Percentiles rank a stretch among this genome's conserved stretches.
phyloP scores from a whole-genome alignment of 1,140 invertebrate genomes.

The Drosophila athabasca region DNA sequence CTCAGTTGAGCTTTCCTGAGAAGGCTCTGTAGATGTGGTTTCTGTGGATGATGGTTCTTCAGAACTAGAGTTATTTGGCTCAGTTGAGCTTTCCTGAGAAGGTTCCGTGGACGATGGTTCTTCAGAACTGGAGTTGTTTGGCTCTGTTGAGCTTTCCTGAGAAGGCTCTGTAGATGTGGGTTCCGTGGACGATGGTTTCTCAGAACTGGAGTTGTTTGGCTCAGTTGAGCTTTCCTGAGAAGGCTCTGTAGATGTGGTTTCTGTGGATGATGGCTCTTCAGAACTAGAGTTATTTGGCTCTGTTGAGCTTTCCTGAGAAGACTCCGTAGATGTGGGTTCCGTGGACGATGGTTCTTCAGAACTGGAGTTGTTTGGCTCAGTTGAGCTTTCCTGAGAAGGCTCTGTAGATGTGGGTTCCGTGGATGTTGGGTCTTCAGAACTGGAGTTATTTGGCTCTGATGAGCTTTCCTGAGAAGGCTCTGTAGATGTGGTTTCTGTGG shows the following conservation, averaged over 20 bases:
- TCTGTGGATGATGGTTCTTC: background rate
- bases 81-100: background rate
- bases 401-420: background rate
- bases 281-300: background rate
- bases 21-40: background rate
- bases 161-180: too few relatives aligned
- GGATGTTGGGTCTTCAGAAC: background rate
- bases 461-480: background rate
- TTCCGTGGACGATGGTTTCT: too few relatives aligned
- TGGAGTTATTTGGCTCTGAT: conserved; percentile 3
- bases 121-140: background rate
- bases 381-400: background rate
- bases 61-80: background rate
- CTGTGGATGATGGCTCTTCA: too few relatives aligned
- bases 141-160: background rate
- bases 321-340: too few relatives aligned
- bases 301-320: background rate
- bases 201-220: too few relatives aligned
- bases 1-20: background rate
- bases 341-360: background rate
- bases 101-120: too few relatives aligned
- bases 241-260: too few relatives aligned
- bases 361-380: background rate
- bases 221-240: too few relatives aligned
- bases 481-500: background rate